A percentile compares a stretch with the other conserved stretches of the same genome.
phyloP scores from a whole-genome alignment of 2,797 vertebrate species.

The Vultur gryphus region DNA sequence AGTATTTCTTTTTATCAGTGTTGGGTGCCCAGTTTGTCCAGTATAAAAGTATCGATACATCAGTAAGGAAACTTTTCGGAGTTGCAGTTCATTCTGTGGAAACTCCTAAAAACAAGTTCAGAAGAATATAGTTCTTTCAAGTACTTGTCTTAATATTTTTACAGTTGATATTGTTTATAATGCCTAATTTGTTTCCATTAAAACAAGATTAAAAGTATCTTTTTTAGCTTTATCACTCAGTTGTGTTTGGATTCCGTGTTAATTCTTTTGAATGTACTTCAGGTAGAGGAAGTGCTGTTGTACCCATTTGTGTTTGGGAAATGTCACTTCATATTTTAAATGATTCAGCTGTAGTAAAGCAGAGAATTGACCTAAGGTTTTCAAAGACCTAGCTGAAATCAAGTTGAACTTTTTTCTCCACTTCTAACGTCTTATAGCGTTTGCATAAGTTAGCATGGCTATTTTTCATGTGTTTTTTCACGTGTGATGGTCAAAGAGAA shows the following conservation, averaged over 20 bases:
- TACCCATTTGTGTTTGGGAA: neutral
- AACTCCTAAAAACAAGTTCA: neutral
- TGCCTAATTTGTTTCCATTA: neutral
- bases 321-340: neutral
- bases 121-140: neutral
- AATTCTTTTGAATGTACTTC: neutral
- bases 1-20: neutral
- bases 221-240: neutral
- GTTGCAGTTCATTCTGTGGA: neutral
- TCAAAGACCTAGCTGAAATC: neutral
- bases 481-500: neutral
- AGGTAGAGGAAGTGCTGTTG: neutral
- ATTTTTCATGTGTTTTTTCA: neutral
- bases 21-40: neutral
- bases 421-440: neutral
- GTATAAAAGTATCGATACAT: neutral
- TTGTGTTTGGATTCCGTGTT: neutral
- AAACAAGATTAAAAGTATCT: neutral
- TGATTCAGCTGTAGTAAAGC: neutral
- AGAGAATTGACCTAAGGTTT: neutral
- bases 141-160: neutral
- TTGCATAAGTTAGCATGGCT: neutral
- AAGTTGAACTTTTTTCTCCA: neutral
- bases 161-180: neutral
- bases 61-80: neutral